phyloP scores from a whole-genome alignment of 2,888 invertebrate genomes.

The Falcaria lacertinaria region DNA sequence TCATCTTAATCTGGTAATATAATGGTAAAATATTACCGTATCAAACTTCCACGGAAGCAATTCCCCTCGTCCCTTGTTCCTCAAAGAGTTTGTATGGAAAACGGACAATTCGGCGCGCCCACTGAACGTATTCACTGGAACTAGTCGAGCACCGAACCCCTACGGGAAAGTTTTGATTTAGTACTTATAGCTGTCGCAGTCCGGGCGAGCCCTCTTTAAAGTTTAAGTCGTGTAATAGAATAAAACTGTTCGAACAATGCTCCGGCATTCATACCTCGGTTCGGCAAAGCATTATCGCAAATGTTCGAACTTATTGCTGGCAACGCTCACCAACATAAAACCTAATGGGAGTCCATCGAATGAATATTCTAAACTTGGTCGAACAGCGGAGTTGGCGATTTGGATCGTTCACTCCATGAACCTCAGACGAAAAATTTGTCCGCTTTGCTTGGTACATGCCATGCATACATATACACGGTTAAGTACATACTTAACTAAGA shows the following conservation, averaged over 20 bases:
- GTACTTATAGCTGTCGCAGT: slow-evolving; percentile 72
- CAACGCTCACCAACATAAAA: slow-evolving; percentile 46
- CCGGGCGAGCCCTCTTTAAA: slow-evolving; percentile 67
- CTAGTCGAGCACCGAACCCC: slow-evolving; percentile 51
- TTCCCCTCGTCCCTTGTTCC: slow-evolving; percentile 38
- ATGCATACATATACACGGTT: no score
- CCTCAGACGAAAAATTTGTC: slow-evolving; percentile 23
- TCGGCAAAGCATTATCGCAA: slow-evolving; percentile 39
- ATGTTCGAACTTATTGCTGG: slow-evolving; percentile 54
- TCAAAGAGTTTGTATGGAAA: slow-evolving; percentile 49
- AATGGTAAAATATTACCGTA: slow-evolving; percentile 32
- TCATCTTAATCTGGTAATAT: slow-evolving; percentile 26
- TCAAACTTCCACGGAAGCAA: slow-evolving; percentile 34
- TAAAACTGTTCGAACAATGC: slow-evolving; percentile 73
- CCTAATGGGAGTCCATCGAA: slow-evolving; percentile 53
- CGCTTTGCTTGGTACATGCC: neutral
- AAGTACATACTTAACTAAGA: no score
- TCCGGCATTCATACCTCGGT: slow-evolving; percentile 56
- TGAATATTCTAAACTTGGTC: slow-evolving; percentile 57
- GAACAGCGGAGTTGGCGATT: slow-evolving; percentile 27
- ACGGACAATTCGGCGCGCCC: slow-evolving; percentile 48
- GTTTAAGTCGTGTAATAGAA: slow-evolving; percentile 73
- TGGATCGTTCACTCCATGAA: slow-evolving; percentile 24
- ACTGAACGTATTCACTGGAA: slow-evolving; percentile 59
- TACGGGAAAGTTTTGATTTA: slow-evolving; percentile 77